Base-by-base conservation (phyloP, 2,113 vertebrate genomes). In the Gobius niger region DNA sequence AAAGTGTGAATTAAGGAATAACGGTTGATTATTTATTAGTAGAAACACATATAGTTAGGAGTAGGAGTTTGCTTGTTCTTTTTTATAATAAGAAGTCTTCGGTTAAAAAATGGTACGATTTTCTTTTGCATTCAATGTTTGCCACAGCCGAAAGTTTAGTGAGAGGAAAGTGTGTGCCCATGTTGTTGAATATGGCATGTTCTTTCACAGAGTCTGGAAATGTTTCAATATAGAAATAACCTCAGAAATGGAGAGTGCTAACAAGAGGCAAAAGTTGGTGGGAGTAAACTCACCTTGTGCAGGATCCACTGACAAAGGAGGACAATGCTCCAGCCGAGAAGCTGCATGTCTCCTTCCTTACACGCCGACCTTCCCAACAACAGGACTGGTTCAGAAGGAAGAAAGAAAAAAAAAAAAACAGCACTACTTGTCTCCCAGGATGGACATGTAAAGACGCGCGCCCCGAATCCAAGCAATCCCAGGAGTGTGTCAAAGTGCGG, bases 271-370 rank as follows among this genome's bases (percentile, higher is more conserved):
- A 2, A 47, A 44, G 44, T 9, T 24, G 34, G 18, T 44, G 14
- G 54, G 5, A 9, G 4, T 70, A n/a, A 76, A 81, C 86, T 78
- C 87, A 93, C 93, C 93, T 91, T 90, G 70, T 81, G 88, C 49
- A 91, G 86, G 85, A 93, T 93, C 91, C 93, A 93, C 78, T 93
- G 93, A 86, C 82, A 85, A 73, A 93, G 78, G 81, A 94, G 76
- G 73, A 91, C 73, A 80, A 88, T 59, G 86, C 85, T 92, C 93
- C 92, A 93, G 49, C 85, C 90, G 88, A 93, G 85, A 77, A 93
- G 87, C 92, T 88, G 91, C 93, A 94, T 94, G 80, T 90, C 91
- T 86, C 90, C 90, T 90, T 91, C 90, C 87, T 84, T 68, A 34
- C 5, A 24, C 76, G 82, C 82, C 79, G 86, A 91, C 87, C 90